Base-by-base conservation (phyloP, 1,140 invertebrate species). In the Armadillidium nasatum region DNA sequence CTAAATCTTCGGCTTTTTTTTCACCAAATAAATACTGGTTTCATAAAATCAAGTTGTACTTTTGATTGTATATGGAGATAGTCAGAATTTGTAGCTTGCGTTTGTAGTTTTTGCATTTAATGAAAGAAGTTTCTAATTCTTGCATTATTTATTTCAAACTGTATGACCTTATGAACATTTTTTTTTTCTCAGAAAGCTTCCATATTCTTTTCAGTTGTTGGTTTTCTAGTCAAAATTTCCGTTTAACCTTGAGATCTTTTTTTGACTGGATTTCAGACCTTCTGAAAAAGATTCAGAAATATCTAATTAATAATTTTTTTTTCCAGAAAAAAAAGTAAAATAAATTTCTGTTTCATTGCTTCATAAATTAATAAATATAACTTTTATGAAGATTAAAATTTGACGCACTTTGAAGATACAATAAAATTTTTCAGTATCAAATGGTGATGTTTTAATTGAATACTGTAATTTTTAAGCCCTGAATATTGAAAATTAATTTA, bases 21-120 rank as follows among this genome's bases (percentile, higher is more conserved):
- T 69, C 22, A 69, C 67, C 67, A 69, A 4, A 70, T 23, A 21
- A 22, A 70, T 70, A 15, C 11, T 70, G 0, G 68, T 70, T 70
- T 60, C 11, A 60, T 3, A 60, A 19, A 60, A 60, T 60, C 1
- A 3, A 19, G 50, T 7, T 15, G 50, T 70, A 13, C 11, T 22
- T 22, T n/a, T 21, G 11, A 4, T 70, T 70, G 68, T 70, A 21
- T 70, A 70, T 70, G 4, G 19, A 2, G 33, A 33, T 33, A 33
- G 33, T 33, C 6, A 33, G 33, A 19, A 60, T 60, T 60, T 60
- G 50, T 19, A 60, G 50, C 50, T 60, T 60, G 11, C 7, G 19
- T 60, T 60, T 60, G 7, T 60, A 60, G 19, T 4, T 33, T 1
- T 6, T 33, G 33, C 50, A 60, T 15, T 60, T 7, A 60, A 15